Base-by-base conservation (phyloP, 2,797 vertebrate species). In the Varecia variegata region DNA sequence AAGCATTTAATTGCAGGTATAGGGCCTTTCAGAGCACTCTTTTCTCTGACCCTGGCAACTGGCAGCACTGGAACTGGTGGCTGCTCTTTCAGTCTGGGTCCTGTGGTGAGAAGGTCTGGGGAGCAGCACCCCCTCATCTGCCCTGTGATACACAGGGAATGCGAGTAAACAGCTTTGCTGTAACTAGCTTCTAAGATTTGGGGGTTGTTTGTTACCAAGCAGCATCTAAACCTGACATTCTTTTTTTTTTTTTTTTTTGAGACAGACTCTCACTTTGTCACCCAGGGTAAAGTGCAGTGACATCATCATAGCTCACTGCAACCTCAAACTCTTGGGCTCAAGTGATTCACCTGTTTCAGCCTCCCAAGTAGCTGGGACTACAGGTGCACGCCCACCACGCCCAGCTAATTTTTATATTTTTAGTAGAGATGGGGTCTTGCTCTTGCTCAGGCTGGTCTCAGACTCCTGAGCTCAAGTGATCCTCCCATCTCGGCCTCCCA, bases 101-200 rank as follows among this genome's bases (percentile, higher is more conserved):
- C 56, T 65, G 60, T 25, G 79, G 67, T 40, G 32, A 90, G 70
- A 32, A 43, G 35, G 68, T 60, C 27, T 68, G 27, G 65, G 65
- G 35, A 95, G 21, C 2, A 25, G 45, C 4, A 5, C 14, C n/a
- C 5, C 3, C 1, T 2, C 6, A 32, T 38, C 32, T 81, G 52
- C 43, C n/a, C 30, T 45, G 23, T 21, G n/a, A 90, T 45, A 18
- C 1, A 30, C 23, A 70, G 25, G 35, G 35, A 74, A 25, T 21
- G 6, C 62, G 56, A 87, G 10, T n/a, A 56, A 58, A 60, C 23
- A 70, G 74, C 35, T 93, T 93, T 60, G n/a, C 25, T 82, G 23
- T n/a, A 56, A 73, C 38, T 40, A 38, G 27, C 15, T 76, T 54
- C 14, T 52, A 68, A 74, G 58, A 81, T 47, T 56, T 52, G 13